phyloP scores from a whole-genome alignment of 1,140 invertebrate genomes.

The Drosophila yakuba region DNA sequence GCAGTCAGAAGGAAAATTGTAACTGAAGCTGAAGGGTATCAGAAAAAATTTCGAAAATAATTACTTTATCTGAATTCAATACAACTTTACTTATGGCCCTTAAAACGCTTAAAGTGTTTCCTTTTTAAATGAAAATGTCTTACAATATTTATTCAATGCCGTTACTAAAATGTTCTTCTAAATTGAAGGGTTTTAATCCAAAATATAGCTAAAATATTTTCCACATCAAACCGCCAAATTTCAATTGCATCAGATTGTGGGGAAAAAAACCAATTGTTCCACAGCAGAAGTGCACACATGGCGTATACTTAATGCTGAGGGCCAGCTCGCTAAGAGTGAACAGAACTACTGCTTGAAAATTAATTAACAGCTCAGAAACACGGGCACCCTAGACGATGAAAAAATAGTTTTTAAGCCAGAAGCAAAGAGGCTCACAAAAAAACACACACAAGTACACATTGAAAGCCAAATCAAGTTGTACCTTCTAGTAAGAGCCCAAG shows the following conservation, averaged over 20 bases:
- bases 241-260: conserved; percentile 1
- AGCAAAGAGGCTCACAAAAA: conserved; percentile 5
- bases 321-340: conserved; percentile 42
- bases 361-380: conserved; percentile 61
- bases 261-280: conserved; percentile 24
- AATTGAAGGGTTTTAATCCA: background rate
- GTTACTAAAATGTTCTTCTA: too few species aligned
- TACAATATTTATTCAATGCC: too few species aligned
- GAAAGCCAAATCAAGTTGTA: conserved; percentile 30
- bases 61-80: background rate
- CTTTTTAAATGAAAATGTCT: too few species aligned
- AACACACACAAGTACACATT: background rate
- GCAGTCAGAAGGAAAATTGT: conserved; percentile 13
- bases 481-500: conserved; percentile 55
- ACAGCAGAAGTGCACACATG: background rate
- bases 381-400: conserved; percentile 1
- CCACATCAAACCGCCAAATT: background rate
- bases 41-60: background rate
- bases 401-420: conserved; percentile 36
- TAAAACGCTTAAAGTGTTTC: too few species aligned
- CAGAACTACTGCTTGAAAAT: conserved; percentile 62
- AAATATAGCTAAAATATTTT: background rate
- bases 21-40: conserved; percentile 1
- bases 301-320: conserved; percentile 42
- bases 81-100: too few species aligned